Evolutionary conservation across 1,140 invertebrate species (phyloP), one percentile per base, ranked within the genome.

Genomic region (Drosophila bifasciata): DNA sequence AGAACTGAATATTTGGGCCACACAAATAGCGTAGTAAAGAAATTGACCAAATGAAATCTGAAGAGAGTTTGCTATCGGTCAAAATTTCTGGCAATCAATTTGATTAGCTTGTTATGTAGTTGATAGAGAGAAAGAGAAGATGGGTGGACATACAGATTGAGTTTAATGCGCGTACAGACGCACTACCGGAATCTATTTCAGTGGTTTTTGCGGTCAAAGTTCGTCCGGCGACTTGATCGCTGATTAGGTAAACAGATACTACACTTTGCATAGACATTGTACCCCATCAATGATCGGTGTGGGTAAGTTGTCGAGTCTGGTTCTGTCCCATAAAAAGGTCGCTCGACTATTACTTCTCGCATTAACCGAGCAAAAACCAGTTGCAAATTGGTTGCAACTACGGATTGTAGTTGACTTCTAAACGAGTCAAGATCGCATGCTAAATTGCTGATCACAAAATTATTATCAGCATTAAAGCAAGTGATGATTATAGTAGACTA

Each of bases 141-240:
- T 36, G 32, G 32, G 1, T 36, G 23, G 5, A 23, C 23, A 25
- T 25, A 25, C 23, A 25, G 23, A 25, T 7, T 13, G 11, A 36
- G 8, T 32, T 3, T 32, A 4, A 13, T 36, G 7, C 8, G 8
- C 8, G 8, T 28, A 28, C 19, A 15, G 41, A 23, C 28, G 5
- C 17, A 61, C 28, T 28, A 9, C 39, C 19, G 40, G 21, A 55
- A 25, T 25, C 58, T 21, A 41, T 28, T 49, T 63, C 39, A 43
- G 19, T 39, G 23, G 32, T 23, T 61, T 39, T 46, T 63, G 63
- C 36, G 72, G 69, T 50, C 64, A 84, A 79, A 79, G 79, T 79
- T 79, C 79, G 46, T n/a, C 16, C 9, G 45, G 9, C 39, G 59
- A 21, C 41, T 41, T 7, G 63, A 75, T 56, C 44, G 28, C 43